phyloP scores from a whole-genome alignment of 64 coral and sea anemone species.

The Pocillopora damicornis region DNA sequence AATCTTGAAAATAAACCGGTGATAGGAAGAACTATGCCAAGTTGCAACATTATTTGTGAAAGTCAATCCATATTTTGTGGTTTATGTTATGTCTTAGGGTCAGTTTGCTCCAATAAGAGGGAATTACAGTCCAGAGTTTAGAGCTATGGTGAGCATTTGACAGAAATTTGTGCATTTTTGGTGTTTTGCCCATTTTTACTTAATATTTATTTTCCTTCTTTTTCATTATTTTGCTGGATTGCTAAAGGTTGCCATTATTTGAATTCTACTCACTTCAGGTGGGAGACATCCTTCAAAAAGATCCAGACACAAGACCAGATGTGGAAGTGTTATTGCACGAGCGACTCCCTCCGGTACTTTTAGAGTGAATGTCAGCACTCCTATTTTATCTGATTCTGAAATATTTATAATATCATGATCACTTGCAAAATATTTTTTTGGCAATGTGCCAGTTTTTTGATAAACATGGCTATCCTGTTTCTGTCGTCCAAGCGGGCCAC shows the following conservation, averaged over 20 bases:
- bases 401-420: too few relatives aligned
- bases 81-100: slow-evolving; percentile 55
- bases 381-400: neutral
- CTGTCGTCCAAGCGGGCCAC: too few relatives aligned
- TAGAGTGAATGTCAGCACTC: neutral
- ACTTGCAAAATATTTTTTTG: too few relatives aligned
- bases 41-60: neutral
- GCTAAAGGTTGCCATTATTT: neutral
- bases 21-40: too few relatives aligned
- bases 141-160: slow-evolving; percentile 65
- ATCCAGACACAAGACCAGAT: slow-evolving; percentile 72
- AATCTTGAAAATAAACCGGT: too few relatives aligned
- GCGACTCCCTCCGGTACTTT: slow-evolving; percentile 69
- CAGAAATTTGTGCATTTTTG: neutral
- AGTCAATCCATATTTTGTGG: neutral
- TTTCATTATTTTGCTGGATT: too few relatives aligned
- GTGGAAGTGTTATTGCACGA: slow-evolving; percentile 72
- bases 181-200: neutral
- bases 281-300: slow-evolving; percentile 80
- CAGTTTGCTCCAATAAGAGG: slow-evolving; percentile 98
- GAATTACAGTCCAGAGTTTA: slow-evolving; percentile 91
- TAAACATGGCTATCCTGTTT: too few relatives aligned
- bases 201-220: neutral
- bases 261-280: slow-evolving; percentile 45
- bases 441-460: too few relatives aligned